Conservation (phyloP, 2,797 vertebrate genomes). For the Crenuchus spilurus region DNA sequence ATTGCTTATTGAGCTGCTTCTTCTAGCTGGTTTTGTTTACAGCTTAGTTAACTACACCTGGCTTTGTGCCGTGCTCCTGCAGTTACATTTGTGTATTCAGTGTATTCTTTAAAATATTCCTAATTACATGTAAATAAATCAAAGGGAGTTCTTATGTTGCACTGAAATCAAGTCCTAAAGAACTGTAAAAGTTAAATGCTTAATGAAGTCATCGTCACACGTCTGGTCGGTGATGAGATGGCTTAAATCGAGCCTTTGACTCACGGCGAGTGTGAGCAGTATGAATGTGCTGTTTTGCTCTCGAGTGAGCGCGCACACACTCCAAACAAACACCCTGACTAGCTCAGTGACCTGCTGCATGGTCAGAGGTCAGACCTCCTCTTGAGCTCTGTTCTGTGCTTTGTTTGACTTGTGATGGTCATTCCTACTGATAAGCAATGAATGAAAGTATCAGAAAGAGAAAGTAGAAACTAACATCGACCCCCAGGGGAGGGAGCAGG, state of each 20-base stretch:
- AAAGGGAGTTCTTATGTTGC: too few species aligned
- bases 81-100: too few species aligned
- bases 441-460: not conserved
- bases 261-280: not conserved
- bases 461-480: not conserved
- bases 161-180: too few species aligned
- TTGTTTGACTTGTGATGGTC: not conserved
- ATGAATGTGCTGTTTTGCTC: not conserved
- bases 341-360: conserved; percentile 4
- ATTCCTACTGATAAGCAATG: not conserved
- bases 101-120: too few species aligned
- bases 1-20: too few species aligned
- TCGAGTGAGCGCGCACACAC: not conserved
- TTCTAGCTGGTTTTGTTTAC: too few species aligned
- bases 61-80: too few species aligned
- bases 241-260: not conserved
- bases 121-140: too few species aligned
- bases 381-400: not conserved
- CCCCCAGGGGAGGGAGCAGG: too few species aligned
- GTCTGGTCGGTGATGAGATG: not conserved
- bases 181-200: too few species aligned
- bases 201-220: too few species aligned
- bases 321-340: conserved; percentile 22
- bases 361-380: conserved; percentile 11
- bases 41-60: too few species aligned